Percentiles rank a stretch among this genome's conserved stretches.
These are phyloP conservation scores for Jacana jacana DNA, from an alignment of 2,113 vertebrate species.

Conservation along the genomic window DNA sequence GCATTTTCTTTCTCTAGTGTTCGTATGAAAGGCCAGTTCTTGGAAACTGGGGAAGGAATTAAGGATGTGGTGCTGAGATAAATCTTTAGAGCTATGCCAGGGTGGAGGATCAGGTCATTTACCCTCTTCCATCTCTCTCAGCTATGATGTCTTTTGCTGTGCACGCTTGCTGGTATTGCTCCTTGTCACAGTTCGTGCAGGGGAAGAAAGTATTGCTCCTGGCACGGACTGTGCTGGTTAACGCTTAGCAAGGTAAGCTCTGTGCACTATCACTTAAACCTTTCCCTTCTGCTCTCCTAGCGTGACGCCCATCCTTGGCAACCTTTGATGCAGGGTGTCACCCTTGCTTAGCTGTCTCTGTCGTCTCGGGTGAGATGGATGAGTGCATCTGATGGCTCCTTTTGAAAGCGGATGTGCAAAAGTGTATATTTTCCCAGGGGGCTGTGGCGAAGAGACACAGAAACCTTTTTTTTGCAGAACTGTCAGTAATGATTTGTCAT, in stretches of 20 bases:
- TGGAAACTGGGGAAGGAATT: background rate
- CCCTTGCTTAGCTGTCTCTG: background rate
- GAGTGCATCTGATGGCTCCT: background rate
- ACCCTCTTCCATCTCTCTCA: background rate
- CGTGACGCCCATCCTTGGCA: background rate
- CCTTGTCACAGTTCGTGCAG: background rate
- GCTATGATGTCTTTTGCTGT: background rate
- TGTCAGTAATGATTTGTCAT: background rate
- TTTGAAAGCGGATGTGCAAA: background rate
- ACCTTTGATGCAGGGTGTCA: background rate
- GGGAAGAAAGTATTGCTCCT: background rate
- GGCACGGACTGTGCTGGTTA: background rate
- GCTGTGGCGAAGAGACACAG: background rate
- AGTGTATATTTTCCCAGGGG: background rate
- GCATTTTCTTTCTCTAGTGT: background rate
- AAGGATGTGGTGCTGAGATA: background rate
- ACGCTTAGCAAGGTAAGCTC: background rate
- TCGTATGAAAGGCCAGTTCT: background rate
- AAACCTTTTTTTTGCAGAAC: constrained; percentile 12
- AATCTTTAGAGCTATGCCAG: background rate
- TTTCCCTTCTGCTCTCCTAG: background rate
- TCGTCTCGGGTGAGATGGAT: background rate
- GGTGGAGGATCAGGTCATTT: background rate
- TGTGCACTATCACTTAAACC: background rate
- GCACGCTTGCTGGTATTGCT: background rate